Percentiles rank a stretch among this genome's conserved stretches.
Conservation (phyloP, 1,140 invertebrate genomes). For the Drosophila bipectinata region DNA sequence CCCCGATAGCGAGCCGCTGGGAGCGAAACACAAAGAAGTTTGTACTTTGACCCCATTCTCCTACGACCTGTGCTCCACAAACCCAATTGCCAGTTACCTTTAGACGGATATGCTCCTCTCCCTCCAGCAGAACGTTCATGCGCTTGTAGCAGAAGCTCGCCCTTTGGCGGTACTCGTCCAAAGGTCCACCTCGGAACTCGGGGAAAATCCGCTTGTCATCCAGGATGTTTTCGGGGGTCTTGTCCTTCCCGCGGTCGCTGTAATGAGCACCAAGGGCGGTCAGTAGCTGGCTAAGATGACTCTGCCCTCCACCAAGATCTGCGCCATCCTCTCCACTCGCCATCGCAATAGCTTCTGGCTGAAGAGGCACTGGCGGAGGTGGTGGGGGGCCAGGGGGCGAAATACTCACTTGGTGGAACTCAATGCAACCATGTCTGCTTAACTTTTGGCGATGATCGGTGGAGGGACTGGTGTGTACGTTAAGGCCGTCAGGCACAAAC, state of each 20-base stretch:
- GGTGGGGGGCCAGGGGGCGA: not conserved
- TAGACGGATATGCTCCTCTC: constrained; percentile 85
- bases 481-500: constrained; percentile 16
- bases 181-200: constrained; percentile 88
- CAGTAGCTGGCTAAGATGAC: constrained; percentile 14
- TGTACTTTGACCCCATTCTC: constrained; percentile 33
- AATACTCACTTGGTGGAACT: constrained; percentile 22
- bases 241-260: constrained; percentile 29
- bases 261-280: constrained; percentile 41
- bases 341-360: constrained; percentile 23
- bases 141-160: constrained; percentile 94
- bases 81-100: constrained; percentile 84
- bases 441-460: not conserved
- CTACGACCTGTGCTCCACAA: not conserved
- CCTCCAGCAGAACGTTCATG: constrained; percentile 90
- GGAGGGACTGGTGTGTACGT: not conserved
- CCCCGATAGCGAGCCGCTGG: constrained; percentile 16
- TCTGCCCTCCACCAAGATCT: constrained; percentile 1
- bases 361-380: not conserved
- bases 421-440: constrained; percentile 37
- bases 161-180: constrained; percentile 89
- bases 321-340: constrained; percentile 7
- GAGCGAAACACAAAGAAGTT: constrained; percentile 30
- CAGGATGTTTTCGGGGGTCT: constrained; percentile 50
- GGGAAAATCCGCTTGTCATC: constrained; percentile 84